A percentile compares a stretch with the other conserved stretches of the same genome.
phyloP scores from a whole-genome alignment of 2,888 invertebrate genomes.

The Eupithecia insigniata region DNA sequence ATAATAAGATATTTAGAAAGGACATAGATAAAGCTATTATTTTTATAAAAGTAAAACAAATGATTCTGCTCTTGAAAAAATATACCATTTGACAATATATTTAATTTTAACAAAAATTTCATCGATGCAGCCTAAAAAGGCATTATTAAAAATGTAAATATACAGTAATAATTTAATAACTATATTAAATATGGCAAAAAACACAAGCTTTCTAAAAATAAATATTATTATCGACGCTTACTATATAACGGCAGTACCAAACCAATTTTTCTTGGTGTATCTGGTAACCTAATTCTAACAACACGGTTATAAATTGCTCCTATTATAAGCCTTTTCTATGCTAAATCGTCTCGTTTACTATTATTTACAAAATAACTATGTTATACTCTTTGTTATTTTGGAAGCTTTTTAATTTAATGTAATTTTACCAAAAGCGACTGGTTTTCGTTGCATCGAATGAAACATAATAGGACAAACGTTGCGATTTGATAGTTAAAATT shows the following conservation, averaged over 20 bases:
- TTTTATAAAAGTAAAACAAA: not conserved
- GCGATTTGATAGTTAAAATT: not conserved
- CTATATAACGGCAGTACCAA: slow-evolving; percentile 61
- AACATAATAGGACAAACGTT: not conserved
- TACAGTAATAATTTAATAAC: slow-evolving; percentile 14
- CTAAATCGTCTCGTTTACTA: slow-evolving; percentile 49
- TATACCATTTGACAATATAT: slow-evolving; percentile 5
- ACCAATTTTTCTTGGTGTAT: slow-evolving; percentile 37
- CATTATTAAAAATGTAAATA: slow-evolving; percentile 22
- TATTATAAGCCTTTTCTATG: slow-evolving; percentile 51
- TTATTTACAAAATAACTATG: slow-evolving; percentile 54
- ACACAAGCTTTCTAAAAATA: slow-evolving; percentile 58
- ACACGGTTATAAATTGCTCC: slow-evolving; percentile 36
- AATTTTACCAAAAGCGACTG: slow-evolving; percentile 7
- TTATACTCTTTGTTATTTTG: slow-evolving; percentile 27
- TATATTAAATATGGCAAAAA: slow-evolving; percentile 32
- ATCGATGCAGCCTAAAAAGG: slow-evolving; percentile 31
- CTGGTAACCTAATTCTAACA: slow-evolving; percentile 37
- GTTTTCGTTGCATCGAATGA: not conserved
- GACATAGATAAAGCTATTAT: not conserved
- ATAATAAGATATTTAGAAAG: not conserved
- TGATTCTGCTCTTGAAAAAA: not conserved
- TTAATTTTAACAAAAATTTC: slow-evolving; percentile 11
- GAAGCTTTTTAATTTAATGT: slow-evolving; percentile 39
- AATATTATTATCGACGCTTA: slow-evolving; percentile 51